Evolutionary conservation across 2,113 vertebrate species (phyloP), one percentile per base, ranked within the genome.

Genomic region (Lasiurus borealis): DNA sequence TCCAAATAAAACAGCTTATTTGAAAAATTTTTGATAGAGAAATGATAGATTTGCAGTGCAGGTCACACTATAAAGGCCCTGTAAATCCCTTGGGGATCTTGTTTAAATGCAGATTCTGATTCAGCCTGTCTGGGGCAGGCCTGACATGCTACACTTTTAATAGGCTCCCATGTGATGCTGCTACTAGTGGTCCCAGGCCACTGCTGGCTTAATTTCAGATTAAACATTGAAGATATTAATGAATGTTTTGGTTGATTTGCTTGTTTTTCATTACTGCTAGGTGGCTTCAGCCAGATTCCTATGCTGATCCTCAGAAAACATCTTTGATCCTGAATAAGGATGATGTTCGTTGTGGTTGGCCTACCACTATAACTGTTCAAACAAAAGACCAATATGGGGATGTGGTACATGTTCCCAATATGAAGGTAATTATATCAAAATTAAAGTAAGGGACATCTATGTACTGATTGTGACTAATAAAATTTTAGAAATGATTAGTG

Each of bases 301-400:
- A 99, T 62, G 99, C 99, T 86, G 99, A 99, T 98, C 99, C 99
- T 94, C 99, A 99, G 93, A 99, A 99, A 97, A 99, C 99, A 5
- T 99, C 99, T 29, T 68, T 99, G 97, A 99, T 99, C 94, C 98
- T 99, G 46, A 99, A 99, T 98, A 99, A 99, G 98, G 99, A 99
- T 95, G 99, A 99, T 95, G 99, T 99, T 90, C 98, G 99, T 48
- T 99, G 99, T 95, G 99, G 99, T 36, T 99, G 99, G 99, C 99
- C 99, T 50, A 98, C 99, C 34, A 99, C 99, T n/a, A 99, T 99
- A 96, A 99, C 99, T 0, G 99, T 99, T 31, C 99, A 99, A 97
- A 99, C 99, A 91, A 99, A 99, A 98, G 99, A 99, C 98, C 99
- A 99, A 88, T 99, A 99, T 97, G 99, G 99, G 18, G 99, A 99